Conservation (phyloP, 2,113 vertebrate genomes). For the Oryzias curvinotus region DNA sequence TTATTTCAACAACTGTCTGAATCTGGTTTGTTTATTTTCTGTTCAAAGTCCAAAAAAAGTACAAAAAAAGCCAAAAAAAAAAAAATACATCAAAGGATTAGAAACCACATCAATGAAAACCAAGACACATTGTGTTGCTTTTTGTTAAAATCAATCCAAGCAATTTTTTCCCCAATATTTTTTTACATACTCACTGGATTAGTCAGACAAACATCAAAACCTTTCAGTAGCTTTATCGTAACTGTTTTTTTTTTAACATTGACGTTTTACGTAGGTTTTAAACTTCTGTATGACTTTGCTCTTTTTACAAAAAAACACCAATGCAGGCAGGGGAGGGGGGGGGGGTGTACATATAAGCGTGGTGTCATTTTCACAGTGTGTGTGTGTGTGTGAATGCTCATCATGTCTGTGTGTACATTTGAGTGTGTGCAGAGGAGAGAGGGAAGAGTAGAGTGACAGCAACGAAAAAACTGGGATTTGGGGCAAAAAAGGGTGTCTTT, state of each 20-base stretch:
- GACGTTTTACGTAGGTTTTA: conserved; percentile 71
- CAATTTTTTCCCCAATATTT: conserved; percentile 76
- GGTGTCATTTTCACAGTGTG: conserved; percentile 51
- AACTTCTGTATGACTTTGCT: conserved; percentile 72
- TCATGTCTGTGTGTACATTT: conserved; percentile 24
- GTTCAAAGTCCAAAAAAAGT: conserved; percentile 89
- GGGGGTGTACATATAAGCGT: conserved; percentile 49
- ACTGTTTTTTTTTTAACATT: conserved; percentile 70
- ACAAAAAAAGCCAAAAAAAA: conserved; percentile 98
- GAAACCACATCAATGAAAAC: conserved; percentile 90
- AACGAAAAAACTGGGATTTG: conserved; percentile 51
- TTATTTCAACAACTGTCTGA: conserved; percentile 91
- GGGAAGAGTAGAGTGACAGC: conserved; percentile 62
- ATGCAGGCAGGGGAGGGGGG: conserved; percentile 84
- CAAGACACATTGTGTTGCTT: conserved; percentile 81
- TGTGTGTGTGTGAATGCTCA: conserved; percentile 41
- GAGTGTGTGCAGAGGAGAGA: conserved; percentile 40
- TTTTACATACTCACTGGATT: conserved; percentile 83
- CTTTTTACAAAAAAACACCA: conserved; percentile 90
- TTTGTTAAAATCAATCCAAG: conserved; percentile 78
- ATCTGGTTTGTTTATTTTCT: conserved; percentile 73
- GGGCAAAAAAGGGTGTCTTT: conserved; percentile 50
- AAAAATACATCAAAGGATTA: conserved; percentile 84
- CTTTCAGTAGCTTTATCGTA: conserved; percentile 77
- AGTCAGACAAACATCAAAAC: conserved; percentile 84